Percentiles rank a stretch among this genome's conserved stretches.
Evolutionary conservation across 2,113 vertebrate species (phyloP).

Genomic region (Notothenia rossii): DNA sequence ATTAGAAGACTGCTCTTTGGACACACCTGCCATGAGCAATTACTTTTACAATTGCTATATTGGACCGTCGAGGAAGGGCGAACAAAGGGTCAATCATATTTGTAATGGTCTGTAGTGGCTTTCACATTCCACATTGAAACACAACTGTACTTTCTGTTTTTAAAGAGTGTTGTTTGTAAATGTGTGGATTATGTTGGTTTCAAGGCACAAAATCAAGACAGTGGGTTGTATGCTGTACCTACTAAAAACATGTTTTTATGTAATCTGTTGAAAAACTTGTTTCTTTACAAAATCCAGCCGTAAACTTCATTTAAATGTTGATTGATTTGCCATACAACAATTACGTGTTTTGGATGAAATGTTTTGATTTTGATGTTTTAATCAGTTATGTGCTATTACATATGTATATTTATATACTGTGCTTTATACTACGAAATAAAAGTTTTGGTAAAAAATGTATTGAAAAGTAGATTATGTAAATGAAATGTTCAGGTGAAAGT

Average conservation of each 20-base stretch:
- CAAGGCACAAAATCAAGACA: conserved; percentile 29
- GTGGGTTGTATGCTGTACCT: background rate
- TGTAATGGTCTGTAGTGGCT: background rate
- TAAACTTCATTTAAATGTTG: conserved; percentile 7
- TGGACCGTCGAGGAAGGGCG: too few species aligned
- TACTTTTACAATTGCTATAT: background rate
- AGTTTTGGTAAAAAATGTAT: background rate
- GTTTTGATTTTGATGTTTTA: conserved; percentile 13
- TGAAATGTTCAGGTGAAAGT: background rate
- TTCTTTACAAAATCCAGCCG: background rate
- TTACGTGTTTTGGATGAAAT: conserved; percentile 7
- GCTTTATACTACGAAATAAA: conserved; percentile 53
- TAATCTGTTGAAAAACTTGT: background rate
- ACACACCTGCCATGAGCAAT: background rate
- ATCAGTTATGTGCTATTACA: conserved; percentile 19
- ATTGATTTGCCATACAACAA: background rate
- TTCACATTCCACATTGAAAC: background rate
- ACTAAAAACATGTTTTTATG: background rate
- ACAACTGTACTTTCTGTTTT: background rate
- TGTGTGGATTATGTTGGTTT: conserved; percentile 11
- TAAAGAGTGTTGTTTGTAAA: background rate
- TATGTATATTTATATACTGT: conserved; percentile 28
- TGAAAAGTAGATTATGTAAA: background rate
- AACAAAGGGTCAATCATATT: background rate
- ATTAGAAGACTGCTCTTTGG: background rate